A percentile compares a stretch with the other conserved stretches of the same genome.
Evolutionary conservation across 2,113 vertebrate genomes (phyloP).

Genomic region (Charadrius vociferus): DNA sequence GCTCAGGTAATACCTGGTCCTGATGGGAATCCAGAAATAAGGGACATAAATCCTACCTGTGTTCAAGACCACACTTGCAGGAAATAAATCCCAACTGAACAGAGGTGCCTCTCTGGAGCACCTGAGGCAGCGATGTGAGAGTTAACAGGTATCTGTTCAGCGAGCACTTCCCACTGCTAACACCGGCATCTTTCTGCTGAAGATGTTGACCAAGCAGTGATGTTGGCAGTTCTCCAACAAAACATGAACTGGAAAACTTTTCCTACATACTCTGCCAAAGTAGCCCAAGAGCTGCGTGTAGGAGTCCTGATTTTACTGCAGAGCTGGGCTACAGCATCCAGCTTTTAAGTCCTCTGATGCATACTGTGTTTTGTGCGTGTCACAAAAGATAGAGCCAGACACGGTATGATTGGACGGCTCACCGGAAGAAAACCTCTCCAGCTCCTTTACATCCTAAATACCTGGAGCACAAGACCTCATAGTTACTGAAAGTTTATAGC

Average conservation of each 20-base stretch:
- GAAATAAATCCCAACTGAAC: not conserved
- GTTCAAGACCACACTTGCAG: not conserved
- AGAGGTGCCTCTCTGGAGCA: not conserved
- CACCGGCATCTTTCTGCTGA: not conserved
- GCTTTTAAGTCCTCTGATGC: not conserved
- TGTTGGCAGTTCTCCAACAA: not conserved
- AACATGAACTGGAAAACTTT: not conserved
- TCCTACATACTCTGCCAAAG: not conserved
- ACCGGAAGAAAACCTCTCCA: not conserved
- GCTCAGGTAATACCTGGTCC: not conserved
- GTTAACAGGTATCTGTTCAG: not conserved
- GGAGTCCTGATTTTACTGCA: not conserved
- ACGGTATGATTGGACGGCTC: not conserved
- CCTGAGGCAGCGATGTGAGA: not conserved
- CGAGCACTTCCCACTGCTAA: not conserved
- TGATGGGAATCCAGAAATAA: not conserved
- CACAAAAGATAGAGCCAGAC: not conserved
- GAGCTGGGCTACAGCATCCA: not conserved
- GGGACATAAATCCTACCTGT: not conserved
- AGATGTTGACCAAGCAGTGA: not conserved
- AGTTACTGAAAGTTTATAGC: not conserved
- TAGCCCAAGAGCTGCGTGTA: not conserved
- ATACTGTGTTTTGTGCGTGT: not conserved
- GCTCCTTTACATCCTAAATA: not conserved
- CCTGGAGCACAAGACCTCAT: not conserved